A percentile compares a stretch with the other conserved stretches of the same genome.
Evolutionary conservation across 2,888 invertebrate species (phyloP).

Genomic region (Synergus laeviventris): DNA sequence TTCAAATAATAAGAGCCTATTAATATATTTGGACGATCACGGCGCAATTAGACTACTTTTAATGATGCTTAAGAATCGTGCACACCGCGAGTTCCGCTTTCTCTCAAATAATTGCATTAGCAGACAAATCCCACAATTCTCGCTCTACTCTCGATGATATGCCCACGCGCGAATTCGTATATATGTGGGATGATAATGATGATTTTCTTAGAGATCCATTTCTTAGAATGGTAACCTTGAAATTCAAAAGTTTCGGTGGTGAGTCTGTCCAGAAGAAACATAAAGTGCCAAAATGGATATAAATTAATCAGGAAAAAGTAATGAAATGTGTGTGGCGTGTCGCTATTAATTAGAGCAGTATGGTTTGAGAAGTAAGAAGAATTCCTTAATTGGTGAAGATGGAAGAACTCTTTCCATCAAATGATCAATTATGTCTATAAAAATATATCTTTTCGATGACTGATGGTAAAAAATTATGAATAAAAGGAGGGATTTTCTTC

Average conservation of each 20-base stretch:
- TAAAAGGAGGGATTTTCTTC: background rate
- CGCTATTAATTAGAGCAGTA: background rate
- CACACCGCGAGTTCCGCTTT: constrained; percentile 47
- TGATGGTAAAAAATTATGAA: background rate
- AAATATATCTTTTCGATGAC: background rate
- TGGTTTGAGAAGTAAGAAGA: constrained; percentile 1
- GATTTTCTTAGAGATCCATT: constrained; percentile 19
- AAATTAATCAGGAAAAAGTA: constrained; percentile 12
- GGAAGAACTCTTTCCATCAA: background rate
- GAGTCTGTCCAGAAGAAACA: background rate
- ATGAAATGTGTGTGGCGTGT: background rate
- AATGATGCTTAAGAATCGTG: constrained; percentile 47
- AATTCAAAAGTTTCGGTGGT: background rate
- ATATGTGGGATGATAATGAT: constrained; percentile 33
- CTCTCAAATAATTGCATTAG: constrained; percentile 50
- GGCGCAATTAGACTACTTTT: constrained; percentile 50
- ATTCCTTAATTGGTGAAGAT: constrained; percentile 19
- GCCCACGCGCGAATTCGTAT: constrained; percentile 37
- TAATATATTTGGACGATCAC: constrained; percentile 51
- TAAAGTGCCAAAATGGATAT: background rate
- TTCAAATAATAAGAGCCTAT: constrained; percentile 46
- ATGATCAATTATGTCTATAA: constrained; percentile 24
- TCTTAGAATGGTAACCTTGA: constrained; percentile 7
- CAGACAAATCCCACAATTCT: constrained; percentile 50
- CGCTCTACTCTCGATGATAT: constrained; percentile 27